Base-by-base conservation (phyloP, 2,113 vertebrate genomes). In the Hippocampus barbouri region DNA sequence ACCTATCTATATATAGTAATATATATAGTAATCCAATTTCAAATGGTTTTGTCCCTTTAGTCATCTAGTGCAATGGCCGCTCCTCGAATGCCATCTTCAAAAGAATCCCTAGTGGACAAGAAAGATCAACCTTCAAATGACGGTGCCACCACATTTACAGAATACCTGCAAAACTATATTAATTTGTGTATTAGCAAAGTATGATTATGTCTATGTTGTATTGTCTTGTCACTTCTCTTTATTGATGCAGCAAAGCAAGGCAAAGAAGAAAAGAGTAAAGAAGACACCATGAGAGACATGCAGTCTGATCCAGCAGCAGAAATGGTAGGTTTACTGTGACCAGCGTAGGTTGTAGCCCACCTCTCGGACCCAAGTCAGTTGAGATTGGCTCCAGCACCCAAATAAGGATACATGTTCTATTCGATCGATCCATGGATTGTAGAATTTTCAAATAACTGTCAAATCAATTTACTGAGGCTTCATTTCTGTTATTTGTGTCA, bases 231-330 rank as follows among this genome's bases (percentile, higher is more conserved):
- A 21, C 20, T 47, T 5, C 4, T 18, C 2, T 74, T 15, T 56
- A 5, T 64, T 70, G 15, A 51, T 43, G 27, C 63, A 82, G 80
- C 7, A 23, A 25, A 45, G 41, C 66, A 61, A 11, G 66, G 4
- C 69, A 86, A 81, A 73, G 91, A 91, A 23, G 76, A 10, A 1
- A 59, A 51, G 49, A 85, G 75, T 68, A 72, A 49, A 67, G 81
- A 81, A 47, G 70, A 70, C 38, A 34, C 51, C 49, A 84, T 69
- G 5, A 51, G 15, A 57, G 54, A 57, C n/a, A 25, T 38, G 14
- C 59, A 30, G 27, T 8, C 15, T 30, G 27, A 34, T 61, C 4
- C 15, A 61, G 27, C 14, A 16, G 1, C 15, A 10, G 53, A 56
- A 34, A 34, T 9, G 27, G 59, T 61, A 18, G 40, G 40, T 61